Evolutionary conservation across 2,888 invertebrate species (phyloP).

Genomic region (Synergus umbraculus): DNA sequence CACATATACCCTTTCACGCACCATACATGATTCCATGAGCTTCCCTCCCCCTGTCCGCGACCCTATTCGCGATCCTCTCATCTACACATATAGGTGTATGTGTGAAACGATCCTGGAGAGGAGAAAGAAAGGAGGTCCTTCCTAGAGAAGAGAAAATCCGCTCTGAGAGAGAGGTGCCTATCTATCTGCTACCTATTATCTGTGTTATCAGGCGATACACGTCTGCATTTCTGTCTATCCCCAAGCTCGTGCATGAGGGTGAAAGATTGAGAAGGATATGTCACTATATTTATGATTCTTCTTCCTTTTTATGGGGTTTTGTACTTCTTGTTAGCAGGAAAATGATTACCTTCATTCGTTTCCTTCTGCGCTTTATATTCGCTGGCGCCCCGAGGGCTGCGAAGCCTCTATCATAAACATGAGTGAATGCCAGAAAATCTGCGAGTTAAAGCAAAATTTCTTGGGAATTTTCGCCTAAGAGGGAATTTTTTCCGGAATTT

Average conservation of each 20-base stretch:
- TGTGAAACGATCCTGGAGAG: too few species aligned
- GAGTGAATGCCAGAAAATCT: constrained; percentile 27
- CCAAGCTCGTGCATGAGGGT: neutral
- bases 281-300: constrained; percentile 28
- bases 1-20: constrained; percentile 47
- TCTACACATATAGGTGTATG: neutral
- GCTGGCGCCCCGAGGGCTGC: constrained; percentile 21
- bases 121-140: too few species aligned
- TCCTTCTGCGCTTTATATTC: constrained; percentile 36
- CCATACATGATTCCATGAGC: neutral
- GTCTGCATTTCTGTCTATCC: constrained; percentile 29
- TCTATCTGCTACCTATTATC: neutral
- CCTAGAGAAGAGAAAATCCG: neutral
- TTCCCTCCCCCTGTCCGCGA: neutral
- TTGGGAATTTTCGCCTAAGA: neutral
- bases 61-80: too few species aligned
- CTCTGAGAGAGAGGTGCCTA: too few species aligned
- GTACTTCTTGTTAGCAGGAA: constrained; percentile 37
- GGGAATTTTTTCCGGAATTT: neutral
- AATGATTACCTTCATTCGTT: constrained; percentile 41
- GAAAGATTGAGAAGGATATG: constrained; percentile 23
- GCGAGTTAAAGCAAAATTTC: neutral
- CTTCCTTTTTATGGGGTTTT: constrained; percentile 38
- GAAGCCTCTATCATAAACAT: constrained; percentile 28
- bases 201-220: constrained; percentile 9